phyloP scores from a whole-genome alignment of 2,113 vertebrate genomes.

The Salvelinus fontinalis region DNA sequence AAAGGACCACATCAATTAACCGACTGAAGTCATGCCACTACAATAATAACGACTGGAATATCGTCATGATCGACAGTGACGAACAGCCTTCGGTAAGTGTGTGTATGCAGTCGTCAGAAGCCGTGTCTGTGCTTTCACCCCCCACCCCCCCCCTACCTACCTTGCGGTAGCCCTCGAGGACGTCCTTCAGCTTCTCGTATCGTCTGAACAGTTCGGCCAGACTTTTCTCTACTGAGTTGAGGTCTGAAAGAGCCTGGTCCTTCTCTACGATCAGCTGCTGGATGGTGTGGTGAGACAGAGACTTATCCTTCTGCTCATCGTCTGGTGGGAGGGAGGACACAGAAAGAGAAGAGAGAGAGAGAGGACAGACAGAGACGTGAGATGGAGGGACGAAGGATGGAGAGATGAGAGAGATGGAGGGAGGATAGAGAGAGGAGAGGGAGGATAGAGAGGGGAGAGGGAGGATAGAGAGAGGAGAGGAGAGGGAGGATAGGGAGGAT shows the following conservation, averaged over 20 bases:
- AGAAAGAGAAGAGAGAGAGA: no score
- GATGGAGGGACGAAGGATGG: no score
- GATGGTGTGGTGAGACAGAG: constrained; percentile 93
- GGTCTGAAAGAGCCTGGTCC: constrained; percentile 92
- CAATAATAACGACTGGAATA: no score
- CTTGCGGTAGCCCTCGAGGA: constrained; percentile 96
- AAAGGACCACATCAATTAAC: no score
- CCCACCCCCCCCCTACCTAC: no score
- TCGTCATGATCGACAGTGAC: no score
- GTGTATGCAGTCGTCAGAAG: background rate
- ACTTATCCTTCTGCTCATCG: constrained; percentile 96
- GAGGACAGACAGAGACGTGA: no score
- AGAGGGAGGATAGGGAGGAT: no score
- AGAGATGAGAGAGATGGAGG: no score
- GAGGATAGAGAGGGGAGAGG: background rate
- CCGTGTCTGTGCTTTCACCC: background rate
- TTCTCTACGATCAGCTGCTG: constrained; percentile 97
- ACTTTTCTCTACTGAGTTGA: constrained; percentile 98
- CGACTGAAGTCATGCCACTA: no score
- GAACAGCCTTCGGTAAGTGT: background rate
- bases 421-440: no score
- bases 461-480: background rate
- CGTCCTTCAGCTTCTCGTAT: constrained; percentile 98
- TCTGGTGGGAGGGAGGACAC: constrained; percentile 71
- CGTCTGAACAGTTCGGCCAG: constrained; percentile 95